Evolutionary conservation across 2,113 vertebrate species (phyloP).

Genomic region (Psilopogon haemacephalus): DNA sequence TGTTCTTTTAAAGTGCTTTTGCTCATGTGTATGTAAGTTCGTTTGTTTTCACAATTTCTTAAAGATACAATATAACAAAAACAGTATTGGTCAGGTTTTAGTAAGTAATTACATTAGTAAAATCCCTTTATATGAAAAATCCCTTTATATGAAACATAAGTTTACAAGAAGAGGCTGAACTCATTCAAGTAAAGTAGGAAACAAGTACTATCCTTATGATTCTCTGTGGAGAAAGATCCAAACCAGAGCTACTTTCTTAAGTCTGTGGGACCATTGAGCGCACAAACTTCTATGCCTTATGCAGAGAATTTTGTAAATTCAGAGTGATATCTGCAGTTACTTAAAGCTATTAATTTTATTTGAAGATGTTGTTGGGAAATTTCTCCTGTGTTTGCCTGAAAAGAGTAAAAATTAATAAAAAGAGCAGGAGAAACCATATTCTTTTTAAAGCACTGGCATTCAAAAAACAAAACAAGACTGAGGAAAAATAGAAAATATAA

Average conservation of each 20-base stretch:
- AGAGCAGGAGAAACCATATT: background rate
- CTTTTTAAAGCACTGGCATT: constrained; percentile 5
- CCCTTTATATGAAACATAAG: background rate
- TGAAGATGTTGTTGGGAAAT: background rate
- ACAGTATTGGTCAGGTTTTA: background rate
- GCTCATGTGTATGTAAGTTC: constrained; percentile 28
- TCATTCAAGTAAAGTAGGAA: background rate
- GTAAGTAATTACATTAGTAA: background rate
- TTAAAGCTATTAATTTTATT: background rate
- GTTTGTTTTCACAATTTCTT: constrained; percentile 38
- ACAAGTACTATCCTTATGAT: background rate
- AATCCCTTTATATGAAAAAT: constrained; percentile 23
- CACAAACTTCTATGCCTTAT: background rate
- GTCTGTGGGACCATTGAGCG: background rate
- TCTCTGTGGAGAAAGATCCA: background rate
- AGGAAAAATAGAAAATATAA: background rate
- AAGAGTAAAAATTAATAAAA: background rate
- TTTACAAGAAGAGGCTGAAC: background rate
- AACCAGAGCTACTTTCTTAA: background rate
- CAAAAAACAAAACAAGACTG: background rate
- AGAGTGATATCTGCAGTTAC: background rate
- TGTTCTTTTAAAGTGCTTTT: constrained; percentile 23
- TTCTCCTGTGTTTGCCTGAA: background rate
- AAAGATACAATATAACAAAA: background rate
- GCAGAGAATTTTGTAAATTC: background rate